A percentile compares a stretch with the other conserved stretches of the same genome.
Evolutionary conservation across 2,888 invertebrate species (phyloP).

Genomic region (Myopa tessellatipennis): DNA sequence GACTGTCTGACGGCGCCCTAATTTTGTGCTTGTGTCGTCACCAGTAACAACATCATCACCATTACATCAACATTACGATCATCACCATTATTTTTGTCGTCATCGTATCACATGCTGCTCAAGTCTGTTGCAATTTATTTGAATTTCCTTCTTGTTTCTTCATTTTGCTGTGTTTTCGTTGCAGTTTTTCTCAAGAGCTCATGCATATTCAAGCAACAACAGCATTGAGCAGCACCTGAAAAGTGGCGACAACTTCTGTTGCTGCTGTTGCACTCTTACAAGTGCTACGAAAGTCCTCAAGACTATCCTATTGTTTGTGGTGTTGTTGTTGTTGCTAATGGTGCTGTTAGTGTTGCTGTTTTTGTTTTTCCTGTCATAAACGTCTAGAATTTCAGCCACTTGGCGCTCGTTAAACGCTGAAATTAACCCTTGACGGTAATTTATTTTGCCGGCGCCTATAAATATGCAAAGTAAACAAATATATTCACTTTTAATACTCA

Average conservation of each 20-base stretch:
- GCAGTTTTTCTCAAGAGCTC: neutral
- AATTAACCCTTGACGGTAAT: slow-evolving; percentile 20
- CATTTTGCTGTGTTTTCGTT: neutral
- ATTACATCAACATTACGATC: neutral
- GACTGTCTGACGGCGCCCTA: slow-evolving; percentile 45
- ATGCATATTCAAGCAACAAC: slow-evolving; percentile 27
- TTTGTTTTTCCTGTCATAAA: slow-evolving; percentile 24
- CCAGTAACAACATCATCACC: slow-evolving; percentile 35
- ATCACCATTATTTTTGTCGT: neutral
- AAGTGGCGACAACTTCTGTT: slow-evolving; percentile 5
- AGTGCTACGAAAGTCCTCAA: slow-evolving; percentile 13
- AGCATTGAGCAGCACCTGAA: neutral
- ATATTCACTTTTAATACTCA: neutral
- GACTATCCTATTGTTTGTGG: neutral
- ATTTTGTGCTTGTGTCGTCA: slow-evolving; percentile 46
- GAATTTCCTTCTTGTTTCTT: neutral
- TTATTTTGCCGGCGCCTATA: slow-evolving; percentile 40
- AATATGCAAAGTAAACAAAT: slow-evolving; percentile 41
- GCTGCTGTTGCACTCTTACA: slow-evolving; percentile 22
- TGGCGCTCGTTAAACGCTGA: slow-evolving; percentile 22
- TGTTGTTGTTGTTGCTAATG: slow-evolving; percentile 24
- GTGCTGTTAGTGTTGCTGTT: slow-evolving; percentile 31
- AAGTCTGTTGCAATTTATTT: neutral
- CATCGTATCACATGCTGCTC: neutral
- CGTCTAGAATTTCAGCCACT: neutral